Evolutionary conservation across 2,797 vertebrate species (phyloP), one percentile per base, ranked within the genome.

Genomic region (Pristis pectinata): DNA sequence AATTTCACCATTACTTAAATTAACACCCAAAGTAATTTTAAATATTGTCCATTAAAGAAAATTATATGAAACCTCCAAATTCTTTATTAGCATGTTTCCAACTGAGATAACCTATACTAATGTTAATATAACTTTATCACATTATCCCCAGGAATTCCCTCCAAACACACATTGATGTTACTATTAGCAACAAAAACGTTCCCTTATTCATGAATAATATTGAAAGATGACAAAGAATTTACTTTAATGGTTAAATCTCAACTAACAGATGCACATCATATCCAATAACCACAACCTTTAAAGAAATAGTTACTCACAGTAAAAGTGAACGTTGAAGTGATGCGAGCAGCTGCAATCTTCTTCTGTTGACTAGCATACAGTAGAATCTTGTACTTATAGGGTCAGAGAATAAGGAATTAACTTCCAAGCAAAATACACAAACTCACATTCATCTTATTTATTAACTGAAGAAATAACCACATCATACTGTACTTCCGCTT

Each of bases 291-390:
- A 67, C 41, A 44, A 34, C 30, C 89, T 70, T 74, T 92, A 94
- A n/a, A 56, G 9, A 76, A 27, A 34, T 27, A 67, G 56, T 17
- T 59, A 95, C 98, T 98, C 96, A 99, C 99, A 95, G 97, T 99
- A 95, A 99, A 97, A 5, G 97, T 41, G 94, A 99, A 99, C 79
- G 97, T 97, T 0, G 96, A 77, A 1, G 99, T 98, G 95, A 99
- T 98, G 96, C 96, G 98, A 94, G 98, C 98, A n/a, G 97, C 41
- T 0, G 98, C 95, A 94, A 99, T 97, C 95, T 97, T 98, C 74
- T 99, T 99, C 96, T 99, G 99, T 95, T 99, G 98, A 95, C 97
- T 99, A 96, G 98, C 96, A 95, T 99, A 99, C 94, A 99, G 97
- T 95, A 99, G 97, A 95, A 99, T 96, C 96, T 98, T 99, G 97